Conservation (phyloP, 2,113 vertebrate species). For the Andinoacara biseriatus region DNA sequence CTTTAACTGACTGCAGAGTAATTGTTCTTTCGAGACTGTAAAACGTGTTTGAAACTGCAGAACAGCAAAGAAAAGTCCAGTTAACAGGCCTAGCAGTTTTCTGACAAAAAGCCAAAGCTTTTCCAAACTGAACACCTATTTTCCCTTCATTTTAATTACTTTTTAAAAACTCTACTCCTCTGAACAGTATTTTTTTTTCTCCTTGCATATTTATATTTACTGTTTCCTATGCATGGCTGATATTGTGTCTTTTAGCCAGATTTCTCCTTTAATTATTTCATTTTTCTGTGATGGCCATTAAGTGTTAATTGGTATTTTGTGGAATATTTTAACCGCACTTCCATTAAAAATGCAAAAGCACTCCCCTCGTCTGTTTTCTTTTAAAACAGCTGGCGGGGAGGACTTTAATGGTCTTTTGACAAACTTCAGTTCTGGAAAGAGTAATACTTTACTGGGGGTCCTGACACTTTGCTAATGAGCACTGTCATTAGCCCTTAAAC, state of each 20-base stretch:
- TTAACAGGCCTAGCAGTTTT: neutral
- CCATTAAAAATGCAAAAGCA: neutral
- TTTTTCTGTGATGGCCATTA: neutral
- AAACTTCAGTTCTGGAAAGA: slow-evolving; percentile 31
- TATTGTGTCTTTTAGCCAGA: neutral
- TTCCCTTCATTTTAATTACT: too few species aligned
- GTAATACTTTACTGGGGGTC: slow-evolving; percentile 35
- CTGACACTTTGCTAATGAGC: slow-evolving; percentile 62
- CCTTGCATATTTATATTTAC: neutral
- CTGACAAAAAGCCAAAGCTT: neutral
- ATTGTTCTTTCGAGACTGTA: neutral
- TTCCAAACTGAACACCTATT: neutral
- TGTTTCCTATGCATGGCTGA: neutral
- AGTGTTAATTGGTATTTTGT: neutral
- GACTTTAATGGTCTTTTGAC: slow-evolving; percentile 18
- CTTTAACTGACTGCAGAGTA: neutral
- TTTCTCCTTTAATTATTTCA: neutral
- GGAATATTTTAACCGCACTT: neutral
- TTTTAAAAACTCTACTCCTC: too few species aligned
- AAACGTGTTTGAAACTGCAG: neutral
- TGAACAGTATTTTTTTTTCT: neutral
- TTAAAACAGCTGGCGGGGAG: neutral
- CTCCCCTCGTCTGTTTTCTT: neutral
- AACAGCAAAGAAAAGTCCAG: neutral
- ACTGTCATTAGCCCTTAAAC: slow-evolving; percentile 45